Evolutionary conservation across 2,888 invertebrate genomes (phyloP), one percentile per base, ranked within the genome.

Genomic region (Heteromyza rotundicornis): DNA sequence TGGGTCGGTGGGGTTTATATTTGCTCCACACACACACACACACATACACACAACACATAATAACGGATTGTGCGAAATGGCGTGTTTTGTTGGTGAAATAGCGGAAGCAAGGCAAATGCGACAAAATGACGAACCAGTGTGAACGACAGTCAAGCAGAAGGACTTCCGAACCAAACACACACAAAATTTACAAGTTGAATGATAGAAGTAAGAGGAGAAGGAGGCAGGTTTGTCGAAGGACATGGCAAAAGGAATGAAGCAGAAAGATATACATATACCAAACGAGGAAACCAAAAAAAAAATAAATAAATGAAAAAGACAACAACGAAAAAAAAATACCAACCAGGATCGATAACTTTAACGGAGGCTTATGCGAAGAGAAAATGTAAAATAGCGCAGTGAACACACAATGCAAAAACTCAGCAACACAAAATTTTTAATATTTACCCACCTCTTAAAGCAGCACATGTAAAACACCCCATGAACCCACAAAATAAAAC

Each of bases 361-460:
- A 47, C 47, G 47, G 19, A 47, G 47, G 20, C 47, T 47, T 47
- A 47, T 20, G 20, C 40, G n/a, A 40, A 17, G 47, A n/a, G 12
- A 40, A 40, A 47, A 47, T 47, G 47, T 47, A 47, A 47, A 47
- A 47, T 19, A 17, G 47, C 2, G n/a, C n/a, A n/a, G n/a, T n/a
- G n/a, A n/a, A n/a, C n/a, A 47, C 47, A 20, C 47, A 47, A 47
- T n/a, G 16, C 40, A n/a, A n/a, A 40, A 40, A 40, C 5, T 40
- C 40, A 10, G 14, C 10, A 47, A 47, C n/a, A 32, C 3, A 40
- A 47, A 47, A 20, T 47, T 17, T 47, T 47, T 47, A 47, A 47
- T 47, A 47, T 47, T 47, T 17, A 3, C 47, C 40, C 40, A 40
- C 40, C 40, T 10, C 27, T 10, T 10, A 27, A 27, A 27, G n/a